phyloP scores from a whole-genome alignment of 2,113 vertebrate species.

The Indicator maculatus region DNA sequence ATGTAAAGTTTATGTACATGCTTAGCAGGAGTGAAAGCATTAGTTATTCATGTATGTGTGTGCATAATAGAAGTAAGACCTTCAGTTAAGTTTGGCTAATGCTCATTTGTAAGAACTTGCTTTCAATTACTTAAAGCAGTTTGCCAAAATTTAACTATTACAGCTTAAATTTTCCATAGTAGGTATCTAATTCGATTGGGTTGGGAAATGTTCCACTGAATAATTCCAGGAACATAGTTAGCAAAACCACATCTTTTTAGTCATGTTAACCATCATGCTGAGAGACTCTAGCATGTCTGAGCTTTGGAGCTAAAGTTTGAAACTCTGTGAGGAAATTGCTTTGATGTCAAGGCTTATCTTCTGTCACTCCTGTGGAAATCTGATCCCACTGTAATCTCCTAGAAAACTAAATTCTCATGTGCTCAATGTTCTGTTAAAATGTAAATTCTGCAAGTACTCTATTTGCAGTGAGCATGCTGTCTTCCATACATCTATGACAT shows the following conservation, averaged over 20 bases:
- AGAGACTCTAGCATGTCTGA: background rate
- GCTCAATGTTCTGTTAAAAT: background rate
- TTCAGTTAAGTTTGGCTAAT: slow-evolving; percentile 6
- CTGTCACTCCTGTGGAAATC: slow-evolving; percentile 20
- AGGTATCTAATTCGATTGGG: background rate
- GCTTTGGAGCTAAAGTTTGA: slow-evolving; percentile 18
- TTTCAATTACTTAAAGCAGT: slow-evolving; percentile 1
- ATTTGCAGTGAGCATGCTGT: background rate
- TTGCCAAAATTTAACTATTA: slow-evolving; percentile 12
- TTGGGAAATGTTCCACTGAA: slow-evolving; percentile 7
- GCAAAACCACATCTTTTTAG: slow-evolving; percentile 5
- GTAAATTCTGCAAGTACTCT: slow-evolving; percentile 10
- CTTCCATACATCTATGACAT: background rate
- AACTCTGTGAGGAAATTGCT: background rate
- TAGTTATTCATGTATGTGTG: slow-evolving; percentile 8
- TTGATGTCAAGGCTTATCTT: slow-evolving; percentile 51
- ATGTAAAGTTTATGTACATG: background rate
- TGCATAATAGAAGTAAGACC: slow-evolving; percentile 17
- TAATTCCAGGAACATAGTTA: background rate
- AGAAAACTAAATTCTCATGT: background rate
- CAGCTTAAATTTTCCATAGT: slow-evolving; percentile 34
- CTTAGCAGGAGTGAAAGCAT: background rate
- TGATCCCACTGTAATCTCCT: slow-evolving; percentile 45
- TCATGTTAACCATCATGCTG: background rate
- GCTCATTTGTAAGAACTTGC: background rate